Base-by-base conservation (phyloP, 1,140 invertebrate genomes). In the Dendroctonus ponderosae region DNA sequence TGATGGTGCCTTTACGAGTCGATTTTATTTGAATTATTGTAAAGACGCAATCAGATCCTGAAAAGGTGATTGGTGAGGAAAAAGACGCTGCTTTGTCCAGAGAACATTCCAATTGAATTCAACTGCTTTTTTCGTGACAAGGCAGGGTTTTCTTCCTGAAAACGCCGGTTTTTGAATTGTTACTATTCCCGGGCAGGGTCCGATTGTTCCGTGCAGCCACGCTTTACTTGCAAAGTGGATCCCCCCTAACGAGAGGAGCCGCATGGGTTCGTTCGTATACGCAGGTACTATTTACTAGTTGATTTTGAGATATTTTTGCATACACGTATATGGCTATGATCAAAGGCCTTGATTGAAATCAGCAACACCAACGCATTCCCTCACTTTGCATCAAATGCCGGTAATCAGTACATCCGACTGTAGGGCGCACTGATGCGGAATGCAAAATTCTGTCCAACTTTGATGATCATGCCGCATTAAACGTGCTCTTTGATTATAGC, bases 201-300 rank as follows among this genome's bases (percentile, higher is more conserved):
- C 91, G 42, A 92, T 92, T 78, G 90, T 93, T 72, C 91, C 91
- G 70, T 92, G 91, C 78, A 92, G 90, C 50, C 91, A 93, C 78
- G 89, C 90, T 43, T 82, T 93, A 82, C 79, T 93, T 76, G 90
- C 91, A 72, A 92, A 92, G 81, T 93, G 91, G 91, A 90, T 93
- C 73, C 92, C 92, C 39, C 91, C 91, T 64, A 91, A 91, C 79
- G 92, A 94, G 80, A 87, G 91, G 75, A 93, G 91, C 78, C 84
- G 91, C 74, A 91, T 94, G 88, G 91, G 91, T 71, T 90, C 91
- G 69, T 91, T 91, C 72, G 89, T 93, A 70, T 94, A 93, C 83
- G 91, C 91, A 75, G 91, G 91, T 91, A 83, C 68, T 70, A 70
- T 11, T 53, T 57, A 62, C 42, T 41, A n/a, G 11, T 57, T 53